Conservation (phyloP, 2,113 vertebrate genomes). For the Arvicanthis niloticus region DNA sequence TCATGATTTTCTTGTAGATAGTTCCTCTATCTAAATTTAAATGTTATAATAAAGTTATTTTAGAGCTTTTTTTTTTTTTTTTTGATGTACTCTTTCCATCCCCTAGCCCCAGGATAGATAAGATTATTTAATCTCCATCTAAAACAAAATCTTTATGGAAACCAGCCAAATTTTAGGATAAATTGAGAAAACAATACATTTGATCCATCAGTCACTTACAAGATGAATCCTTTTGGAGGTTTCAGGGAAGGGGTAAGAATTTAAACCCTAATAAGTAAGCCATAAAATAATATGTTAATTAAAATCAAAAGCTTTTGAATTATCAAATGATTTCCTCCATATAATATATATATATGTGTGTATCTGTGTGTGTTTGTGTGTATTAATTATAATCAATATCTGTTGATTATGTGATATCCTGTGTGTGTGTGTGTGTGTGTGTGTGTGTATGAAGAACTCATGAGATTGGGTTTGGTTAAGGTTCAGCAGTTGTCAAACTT, state of each 20-base stretch:
- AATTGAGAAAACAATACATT: not conserved
- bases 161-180: not conserved
- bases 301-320: not conserved
- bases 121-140: not conserved
- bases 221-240: not conserved
- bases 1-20: conserved; percentile 53
- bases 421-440: no score
- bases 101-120: not conserved
- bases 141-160: not conserved
- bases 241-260: not conserved
- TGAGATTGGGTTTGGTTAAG: not conserved
- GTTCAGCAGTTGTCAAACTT: no score
- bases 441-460: no score
- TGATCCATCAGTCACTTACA: not conserved
- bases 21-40: conserved; percentile 35
- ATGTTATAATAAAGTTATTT: conserved; percentile 37
- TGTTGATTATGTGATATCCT: not conserved
- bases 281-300: not conserved
- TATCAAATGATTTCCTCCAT: not conserved
- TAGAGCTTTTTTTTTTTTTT: conserved; percentile 19
- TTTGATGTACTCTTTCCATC: not conserved
- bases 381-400: no score
- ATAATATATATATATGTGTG: not conserved
- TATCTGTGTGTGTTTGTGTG: no score
- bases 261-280: not conserved